Conservation (phyloP, 2,888 invertebrate species). For the Sphaerophoria taeniata region DNA sequence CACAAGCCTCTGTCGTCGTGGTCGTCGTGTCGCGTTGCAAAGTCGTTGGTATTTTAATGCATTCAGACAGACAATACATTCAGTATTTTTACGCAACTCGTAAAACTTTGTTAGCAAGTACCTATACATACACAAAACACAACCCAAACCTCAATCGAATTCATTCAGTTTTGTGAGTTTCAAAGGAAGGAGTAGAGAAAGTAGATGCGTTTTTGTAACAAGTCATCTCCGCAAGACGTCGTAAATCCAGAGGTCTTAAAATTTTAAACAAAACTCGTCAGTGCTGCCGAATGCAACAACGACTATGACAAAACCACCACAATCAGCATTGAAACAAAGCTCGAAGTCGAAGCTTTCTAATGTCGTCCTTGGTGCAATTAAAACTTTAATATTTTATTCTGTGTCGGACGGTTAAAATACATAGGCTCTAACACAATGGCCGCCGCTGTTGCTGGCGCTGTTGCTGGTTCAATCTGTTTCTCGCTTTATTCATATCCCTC, state of each 20-base stretch:
- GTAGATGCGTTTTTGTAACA: conserved; percentile 33
- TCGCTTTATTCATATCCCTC: no score
- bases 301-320: conserved; percentile 29
- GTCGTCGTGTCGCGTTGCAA: background rate
- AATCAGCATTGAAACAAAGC: background rate
- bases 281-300: no score
- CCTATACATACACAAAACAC: conserved; percentile 49
- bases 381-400: conserved; percentile 65
- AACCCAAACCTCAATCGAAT: background rate
- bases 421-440: no score
- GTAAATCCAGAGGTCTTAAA: conserved; percentile 51
- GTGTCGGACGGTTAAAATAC: no score
- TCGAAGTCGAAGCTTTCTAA: conserved; percentile 30
- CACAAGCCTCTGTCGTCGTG: conserved; percentile 11
- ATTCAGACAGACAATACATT: conserved; percentile 9
- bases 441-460: no score
- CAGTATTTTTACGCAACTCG: conserved; percentile 64
- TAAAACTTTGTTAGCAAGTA: conserved; percentile 65
- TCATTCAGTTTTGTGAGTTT: background rate
- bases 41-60: no score
- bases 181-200: no score
- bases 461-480: no score
- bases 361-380: conserved; percentile 61
- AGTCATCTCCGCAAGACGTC: conserved; percentile 61
- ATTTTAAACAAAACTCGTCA: conserved; percentile 43